A percentile compares a stretch with the other conserved stretches of the same genome.
phyloP scores from a whole-genome alignment of 92 coral and sea anemone genomes.

The Actinernus sp. region DNA sequence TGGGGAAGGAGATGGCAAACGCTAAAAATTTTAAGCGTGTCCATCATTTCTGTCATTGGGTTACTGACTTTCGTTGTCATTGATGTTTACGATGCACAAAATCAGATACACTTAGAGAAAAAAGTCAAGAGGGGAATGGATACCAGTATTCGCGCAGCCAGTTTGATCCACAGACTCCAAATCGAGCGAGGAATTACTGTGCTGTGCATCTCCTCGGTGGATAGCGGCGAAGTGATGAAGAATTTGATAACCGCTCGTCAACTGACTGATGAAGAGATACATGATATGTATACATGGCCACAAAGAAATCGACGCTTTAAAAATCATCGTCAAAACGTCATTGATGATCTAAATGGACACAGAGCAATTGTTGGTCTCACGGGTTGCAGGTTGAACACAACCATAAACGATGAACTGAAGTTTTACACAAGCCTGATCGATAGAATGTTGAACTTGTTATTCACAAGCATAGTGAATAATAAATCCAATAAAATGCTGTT shows the following conservation, averaged over 20 bases:
- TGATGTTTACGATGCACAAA: constrained; percentile 23
- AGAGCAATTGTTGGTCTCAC: background rate
- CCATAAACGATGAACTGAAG: constrained; percentile 30
- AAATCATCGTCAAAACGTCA: background rate
- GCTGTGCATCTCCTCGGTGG: constrained; percentile 57
- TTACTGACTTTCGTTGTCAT: constrained; percentile 49
- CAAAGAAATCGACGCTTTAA: background rate
- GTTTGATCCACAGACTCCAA: constrained; percentile 67
- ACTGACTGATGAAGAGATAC: constrained; percentile 15
- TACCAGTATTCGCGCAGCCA: constrained; percentile 49
- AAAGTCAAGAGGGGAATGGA: constrained; percentile 28
- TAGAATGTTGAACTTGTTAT: constrained; percentile 48
- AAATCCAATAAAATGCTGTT: constrained; percentile 8
- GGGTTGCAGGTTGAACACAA: background rate
- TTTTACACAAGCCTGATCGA: constrained; percentile 58
- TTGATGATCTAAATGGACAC: background rate
- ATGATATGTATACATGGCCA: constrained; percentile 21
- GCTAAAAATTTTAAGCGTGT: constrained; percentile 64
- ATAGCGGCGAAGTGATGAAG: constrained; percentile 1
- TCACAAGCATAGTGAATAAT: constrained; percentile 10
- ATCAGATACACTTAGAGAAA: background rate
- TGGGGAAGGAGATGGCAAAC: constrained; percentile 45
- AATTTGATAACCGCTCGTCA: constrained; percentile 27
- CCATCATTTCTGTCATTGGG: constrained; percentile 46
- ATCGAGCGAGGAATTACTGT: constrained; percentile 75